Conservation (phyloP, 1,140 invertebrate genomes). For the Calycopis cecrops region DNA sequence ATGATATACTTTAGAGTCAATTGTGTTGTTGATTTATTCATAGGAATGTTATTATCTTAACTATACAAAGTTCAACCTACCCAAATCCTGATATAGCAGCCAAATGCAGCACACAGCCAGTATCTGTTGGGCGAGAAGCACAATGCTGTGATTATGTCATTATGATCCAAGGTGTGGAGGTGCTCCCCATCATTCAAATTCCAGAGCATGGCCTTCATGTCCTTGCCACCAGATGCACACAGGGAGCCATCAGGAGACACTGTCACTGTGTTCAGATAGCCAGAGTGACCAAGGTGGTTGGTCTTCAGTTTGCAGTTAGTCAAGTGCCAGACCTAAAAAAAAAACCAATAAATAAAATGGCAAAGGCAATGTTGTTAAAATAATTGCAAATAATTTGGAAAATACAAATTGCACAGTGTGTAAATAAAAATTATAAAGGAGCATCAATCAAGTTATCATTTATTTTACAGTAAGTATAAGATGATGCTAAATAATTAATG, state of each 20-base stretch:
- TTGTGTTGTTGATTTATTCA: too few relatives aligned
- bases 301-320: slow-evolving; percentile 99
- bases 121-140: slow-evolving; percentile 99
- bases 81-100: slow-evolving; percentile 99
- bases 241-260: slow-evolving; percentile 99
- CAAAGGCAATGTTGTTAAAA: too few relatives aligned
- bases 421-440: too few relatives aligned
- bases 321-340: slow-evolving; percentile 95
- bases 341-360: background rate
- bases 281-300: slow-evolving; percentile 97
- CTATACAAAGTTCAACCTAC: slow-evolving; percentile 60
- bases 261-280: slow-evolving; percentile 98
- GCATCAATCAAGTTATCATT: too few relatives aligned
- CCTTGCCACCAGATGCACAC: slow-evolving; percentile 99
- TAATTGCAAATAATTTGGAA: too few relatives aligned
- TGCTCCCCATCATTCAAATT: slow-evolving; percentile 99
- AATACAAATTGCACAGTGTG: too few relatives aligned
- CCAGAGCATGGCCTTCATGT: slow-evolving; percentile 99
- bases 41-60: too few relatives aligned
- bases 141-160: slow-evolving; percentile 97
- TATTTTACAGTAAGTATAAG: too few relatives aligned
- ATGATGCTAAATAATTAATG: too few relatives aligned
- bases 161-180: slow-evolving; percentile 98
- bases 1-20: too few relatives aligned
- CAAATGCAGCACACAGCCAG: slow-evolving; percentile 99